Conservation (phyloP, 2,797 vertebrate genomes). For the Sebastolobus altivelis region DNA sequence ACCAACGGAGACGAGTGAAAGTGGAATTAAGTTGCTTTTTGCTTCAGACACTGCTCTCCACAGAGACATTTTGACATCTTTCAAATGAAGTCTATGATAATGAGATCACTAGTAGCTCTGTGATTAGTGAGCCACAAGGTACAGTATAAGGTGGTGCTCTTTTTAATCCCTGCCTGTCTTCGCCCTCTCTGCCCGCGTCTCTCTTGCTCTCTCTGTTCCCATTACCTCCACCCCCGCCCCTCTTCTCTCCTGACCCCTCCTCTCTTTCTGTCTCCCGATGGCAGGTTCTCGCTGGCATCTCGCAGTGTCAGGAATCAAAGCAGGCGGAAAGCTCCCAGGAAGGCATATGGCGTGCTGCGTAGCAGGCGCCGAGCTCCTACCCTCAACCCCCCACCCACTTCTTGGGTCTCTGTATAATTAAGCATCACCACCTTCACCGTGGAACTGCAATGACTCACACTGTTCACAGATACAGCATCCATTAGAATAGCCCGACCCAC, state of each 20-base stretch:
- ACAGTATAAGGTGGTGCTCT: not conserved
- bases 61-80: slow-evolving; percentile 32
- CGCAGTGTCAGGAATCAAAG: slow-evolving; percentile 67
- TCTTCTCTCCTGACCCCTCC: slow-evolving; percentile 20
- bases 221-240: not conserved
- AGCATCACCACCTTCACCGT: slow-evolving; percentile 60
- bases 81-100: slow-evolving; percentile 54
- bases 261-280: slow-evolving; percentile 28
- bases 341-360: slow-evolving; percentile 43
- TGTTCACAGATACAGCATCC: slow-evolving; percentile 40
- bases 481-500: slow-evolving; percentile 54
- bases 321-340: slow-evolving; percentile 63
- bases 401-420: slow-evolving; percentile 66
- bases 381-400: slow-evolving; percentile 6
- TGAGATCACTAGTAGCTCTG: slow-evolving; percentile 52
- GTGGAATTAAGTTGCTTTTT: slow-evolving; percentile 27
- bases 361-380: slow-evolving; percentile 47
- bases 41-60: slow-evolving; percentile 1
- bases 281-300: slow-evolving; percentile 50
- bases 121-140: slow-evolving; percentile 41
- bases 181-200: not conserved
- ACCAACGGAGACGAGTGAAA: not conserved
- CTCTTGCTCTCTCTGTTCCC: slow-evolving; percentile 2
- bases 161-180: slow-evolving; percentile 14
- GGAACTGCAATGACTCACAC: slow-evolving; percentile 58